phyloP scores from a whole-genome alignment of 2,113 vertebrate genomes.

The Platycercus adscitus region DNA sequence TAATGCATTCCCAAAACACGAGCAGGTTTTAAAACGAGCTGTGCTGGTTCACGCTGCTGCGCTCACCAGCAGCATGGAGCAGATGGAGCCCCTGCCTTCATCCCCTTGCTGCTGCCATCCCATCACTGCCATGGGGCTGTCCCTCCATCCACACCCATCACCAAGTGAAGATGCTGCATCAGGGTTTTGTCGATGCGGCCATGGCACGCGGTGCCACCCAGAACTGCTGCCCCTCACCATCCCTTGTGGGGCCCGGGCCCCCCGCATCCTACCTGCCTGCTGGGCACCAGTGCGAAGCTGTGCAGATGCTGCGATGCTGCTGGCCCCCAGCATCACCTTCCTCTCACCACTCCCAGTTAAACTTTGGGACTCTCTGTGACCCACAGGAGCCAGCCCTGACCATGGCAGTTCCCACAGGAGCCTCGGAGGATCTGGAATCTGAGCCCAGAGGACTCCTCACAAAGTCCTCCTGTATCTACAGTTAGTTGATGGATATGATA shows the following conservation, averaged over 20 bases:
- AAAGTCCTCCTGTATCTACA: neutral
- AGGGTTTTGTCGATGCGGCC: rapidly evolving
- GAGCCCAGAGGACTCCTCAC: neutral
- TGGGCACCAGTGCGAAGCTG: rapidly evolving
- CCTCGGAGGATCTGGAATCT: neutral
- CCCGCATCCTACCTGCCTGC: rapidly evolving
- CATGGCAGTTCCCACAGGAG: rapidly evolving
- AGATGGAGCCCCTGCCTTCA: rapidly evolving
- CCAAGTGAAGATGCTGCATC: rapidly evolving
- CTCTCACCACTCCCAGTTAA: neutral
- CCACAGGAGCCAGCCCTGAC: rapidly evolving
- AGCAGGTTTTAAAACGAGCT: neutral
- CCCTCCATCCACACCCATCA: rapidly evolving
- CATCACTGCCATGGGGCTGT: rapidly evolving
- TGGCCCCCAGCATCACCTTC: rapidly evolving
- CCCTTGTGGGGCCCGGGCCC: rapidly evolving
- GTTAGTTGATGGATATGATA: constrained; percentile 55
- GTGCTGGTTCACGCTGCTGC: rapidly evolving
- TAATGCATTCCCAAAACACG: neutral
- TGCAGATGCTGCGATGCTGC: neutral
- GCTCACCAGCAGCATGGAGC: neutral
- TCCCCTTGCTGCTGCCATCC: rapidly evolving
- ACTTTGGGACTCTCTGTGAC: neutral
- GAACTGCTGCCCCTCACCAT: rapidly evolving
- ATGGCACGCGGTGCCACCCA: rapidly evolving